phyloP scores from a whole-genome alignment of 2,113 vertebrate genomes.

The Cromileptes altivelis region DNA sequence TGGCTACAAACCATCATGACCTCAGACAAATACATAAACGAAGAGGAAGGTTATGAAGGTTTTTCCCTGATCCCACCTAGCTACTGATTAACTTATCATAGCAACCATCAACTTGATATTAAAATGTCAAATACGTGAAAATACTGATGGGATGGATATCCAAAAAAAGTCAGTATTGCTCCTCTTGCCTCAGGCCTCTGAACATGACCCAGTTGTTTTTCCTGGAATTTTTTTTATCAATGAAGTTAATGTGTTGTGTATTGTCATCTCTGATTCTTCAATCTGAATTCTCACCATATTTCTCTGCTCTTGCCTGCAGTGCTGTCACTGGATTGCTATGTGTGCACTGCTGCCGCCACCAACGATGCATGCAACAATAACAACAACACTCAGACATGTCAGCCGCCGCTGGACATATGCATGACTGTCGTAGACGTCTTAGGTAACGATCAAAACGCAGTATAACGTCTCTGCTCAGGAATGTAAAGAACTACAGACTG shows the following conservation, averaged over 20 bases:
- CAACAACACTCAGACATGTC: constrained; percentile 55
- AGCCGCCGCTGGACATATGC: constrained; percentile 73
- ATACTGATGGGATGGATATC: too few species aligned
- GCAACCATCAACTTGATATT: too few species aligned
- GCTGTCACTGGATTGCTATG: constrained; percentile 69
- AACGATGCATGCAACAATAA: constrained; percentile 73
- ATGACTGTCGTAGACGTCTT: constrained; percentile 74
- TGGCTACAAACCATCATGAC: background rate
- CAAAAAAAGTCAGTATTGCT: background rate
- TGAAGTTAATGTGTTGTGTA: background rate
- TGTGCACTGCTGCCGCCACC: constrained; percentile 66
- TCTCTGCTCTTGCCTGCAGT: constrained; percentile 48
- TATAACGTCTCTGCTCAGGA: background rate
- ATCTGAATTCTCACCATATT: too few species aligned
- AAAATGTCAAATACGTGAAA: too few species aligned
- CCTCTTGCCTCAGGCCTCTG: background rate
- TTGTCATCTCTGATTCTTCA: background rate
- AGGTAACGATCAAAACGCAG: constrained; percentile 61
- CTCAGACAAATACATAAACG: background rate
- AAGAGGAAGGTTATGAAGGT: background rate
- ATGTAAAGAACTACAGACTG: background rate
- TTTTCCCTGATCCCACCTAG: background rate
- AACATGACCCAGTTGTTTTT: background rate
- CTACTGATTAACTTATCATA: too few species aligned
- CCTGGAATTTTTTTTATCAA: too few species aligned